phyloP scores from a whole-genome alignment of 2,797 vertebrate genomes.

The Gadopsis bispinosus region DNA sequence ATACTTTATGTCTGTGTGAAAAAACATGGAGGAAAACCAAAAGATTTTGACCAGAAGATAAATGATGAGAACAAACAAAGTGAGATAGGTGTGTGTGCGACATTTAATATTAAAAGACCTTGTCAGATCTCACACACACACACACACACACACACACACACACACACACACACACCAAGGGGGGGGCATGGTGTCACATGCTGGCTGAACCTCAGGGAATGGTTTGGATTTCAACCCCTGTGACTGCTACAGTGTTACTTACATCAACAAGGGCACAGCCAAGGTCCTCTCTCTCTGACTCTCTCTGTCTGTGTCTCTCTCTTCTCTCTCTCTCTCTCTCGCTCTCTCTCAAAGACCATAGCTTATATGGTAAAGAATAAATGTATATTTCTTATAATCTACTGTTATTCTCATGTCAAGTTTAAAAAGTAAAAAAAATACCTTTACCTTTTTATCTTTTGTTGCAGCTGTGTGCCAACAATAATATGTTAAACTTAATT shows the following conservation, averaged over 20 bases:
- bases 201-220: conserved; percentile 39
- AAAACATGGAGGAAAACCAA: not conserved
- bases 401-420: not conserved
- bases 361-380: not conserved
- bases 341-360: conserved; percentile 26
- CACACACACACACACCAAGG: conserved; percentile 26
- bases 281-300: conserved; percentile 52
- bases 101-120: conserved; percentile 71
- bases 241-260: conserved; percentile 73
- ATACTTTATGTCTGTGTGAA: not conserved
- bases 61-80: conserved; percentile 32
- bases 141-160: conserved; percentile 4
- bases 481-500: not conserved
- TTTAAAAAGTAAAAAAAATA: too few species aligned
- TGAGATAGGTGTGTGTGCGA: conserved; percentile 25
- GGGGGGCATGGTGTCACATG: too few species aligned
- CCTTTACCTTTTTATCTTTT: not conserved
- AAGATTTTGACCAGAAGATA: conserved; percentile 11
- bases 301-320: too few species aligned
- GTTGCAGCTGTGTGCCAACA: not conserved
- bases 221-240: conserved; percentile 72
- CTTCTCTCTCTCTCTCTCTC: conserved; percentile 4
- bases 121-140: conserved; percentile 45
- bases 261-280: conserved; percentile 78
- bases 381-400: not conserved